Conservation (phyloP, 2,797 vertebrate genomes). For the Lutjanus campechanus region DNA sequence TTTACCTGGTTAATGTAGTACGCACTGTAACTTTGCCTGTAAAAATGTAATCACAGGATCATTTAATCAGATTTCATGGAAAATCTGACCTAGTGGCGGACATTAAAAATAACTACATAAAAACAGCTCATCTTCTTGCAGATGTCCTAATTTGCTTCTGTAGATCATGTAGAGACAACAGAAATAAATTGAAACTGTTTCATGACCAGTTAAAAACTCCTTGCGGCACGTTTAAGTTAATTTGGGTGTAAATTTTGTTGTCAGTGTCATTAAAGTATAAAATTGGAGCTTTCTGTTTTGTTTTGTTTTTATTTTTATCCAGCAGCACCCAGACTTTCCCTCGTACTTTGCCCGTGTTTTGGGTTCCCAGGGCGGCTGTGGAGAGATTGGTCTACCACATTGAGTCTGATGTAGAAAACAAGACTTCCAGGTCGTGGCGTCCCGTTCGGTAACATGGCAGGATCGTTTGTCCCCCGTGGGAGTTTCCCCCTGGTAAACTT, state of each 20-base stretch:
- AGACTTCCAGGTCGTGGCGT: slow-evolving; percentile 68
- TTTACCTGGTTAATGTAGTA: no score
- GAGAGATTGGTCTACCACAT: slow-evolving; percentile 78
- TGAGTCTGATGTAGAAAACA: slow-evolving; percentile 79
- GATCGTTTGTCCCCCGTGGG: slow-evolving; percentile 72
- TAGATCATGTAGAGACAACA: no score
- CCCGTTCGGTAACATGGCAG: slow-evolving; percentile 63
- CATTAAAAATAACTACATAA: no score
- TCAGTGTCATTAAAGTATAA: not conserved
- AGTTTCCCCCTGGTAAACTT: slow-evolving; percentile 62
- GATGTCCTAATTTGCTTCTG: no score
- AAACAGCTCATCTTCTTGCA: no score
- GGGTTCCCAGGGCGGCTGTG: slow-evolving; percentile 63
- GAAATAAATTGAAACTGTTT: no score
- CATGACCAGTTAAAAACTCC: no score
- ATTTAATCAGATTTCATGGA: no score
- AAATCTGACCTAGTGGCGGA: no score
- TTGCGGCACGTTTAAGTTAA: not conserved
- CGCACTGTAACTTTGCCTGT: no score
- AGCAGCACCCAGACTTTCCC: not conserved
- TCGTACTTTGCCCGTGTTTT: slow-evolving; percentile 1
- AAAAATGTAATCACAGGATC: no score
- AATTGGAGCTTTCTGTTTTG: no score
- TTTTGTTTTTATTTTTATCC: not conserved
- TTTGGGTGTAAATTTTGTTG: not conserved